Conservation (phyloP, 2,797 vertebrate genomes). For the Triplophysa bombifrons region DNA sequence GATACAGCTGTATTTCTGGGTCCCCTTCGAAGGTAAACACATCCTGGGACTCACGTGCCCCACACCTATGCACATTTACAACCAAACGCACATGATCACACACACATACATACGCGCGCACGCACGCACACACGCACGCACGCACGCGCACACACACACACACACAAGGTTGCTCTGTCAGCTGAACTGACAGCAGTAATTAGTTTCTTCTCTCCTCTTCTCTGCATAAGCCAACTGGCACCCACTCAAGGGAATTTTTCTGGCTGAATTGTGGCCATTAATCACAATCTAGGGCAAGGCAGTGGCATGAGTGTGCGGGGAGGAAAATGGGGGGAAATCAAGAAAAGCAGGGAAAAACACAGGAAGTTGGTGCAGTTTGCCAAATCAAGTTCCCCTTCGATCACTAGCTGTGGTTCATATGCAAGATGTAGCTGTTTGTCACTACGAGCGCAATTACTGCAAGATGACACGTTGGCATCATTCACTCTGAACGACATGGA, state of each 20-base stretch:
- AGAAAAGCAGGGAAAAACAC: constrained; percentile 28
- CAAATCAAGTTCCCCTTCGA: constrained; percentile 11
- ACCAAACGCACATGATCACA: constrained; percentile 23
- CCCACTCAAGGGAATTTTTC: constrained; percentile 83
- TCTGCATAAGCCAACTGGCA: constrained; percentile 84
- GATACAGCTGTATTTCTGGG: constrained; percentile 49
- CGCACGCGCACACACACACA: constrained; percentile 59
- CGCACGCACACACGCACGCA: constrained; percentile 56
- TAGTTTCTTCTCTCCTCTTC: constrained; percentile 76
- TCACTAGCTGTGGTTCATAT: constrained; percentile 30
- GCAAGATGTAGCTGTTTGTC: constrained; percentile 60
- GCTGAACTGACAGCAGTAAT: constrained; percentile 82
- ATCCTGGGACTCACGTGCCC: constrained; percentile 45
- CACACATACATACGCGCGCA: constrained; percentile 50
- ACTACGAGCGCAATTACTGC: constrained; percentile 63
- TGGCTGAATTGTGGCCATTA: constrained; percentile 86
- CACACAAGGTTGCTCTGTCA: constrained; percentile 71
- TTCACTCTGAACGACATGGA: constrained; percentile 61
- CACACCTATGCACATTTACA: constrained; percentile 21
- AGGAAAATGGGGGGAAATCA: constrained; percentile 48
- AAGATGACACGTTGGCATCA: constrained; percentile 60
- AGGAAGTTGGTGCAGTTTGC: constrained; percentile 21
- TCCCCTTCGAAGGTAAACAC: constrained; percentile 44
- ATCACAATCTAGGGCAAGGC: constrained; percentile 85
- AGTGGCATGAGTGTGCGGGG: constrained; percentile 65